phyloP scores from a whole-genome alignment of 2,888 invertebrate species.

The Smittia aterrima region DNA sequence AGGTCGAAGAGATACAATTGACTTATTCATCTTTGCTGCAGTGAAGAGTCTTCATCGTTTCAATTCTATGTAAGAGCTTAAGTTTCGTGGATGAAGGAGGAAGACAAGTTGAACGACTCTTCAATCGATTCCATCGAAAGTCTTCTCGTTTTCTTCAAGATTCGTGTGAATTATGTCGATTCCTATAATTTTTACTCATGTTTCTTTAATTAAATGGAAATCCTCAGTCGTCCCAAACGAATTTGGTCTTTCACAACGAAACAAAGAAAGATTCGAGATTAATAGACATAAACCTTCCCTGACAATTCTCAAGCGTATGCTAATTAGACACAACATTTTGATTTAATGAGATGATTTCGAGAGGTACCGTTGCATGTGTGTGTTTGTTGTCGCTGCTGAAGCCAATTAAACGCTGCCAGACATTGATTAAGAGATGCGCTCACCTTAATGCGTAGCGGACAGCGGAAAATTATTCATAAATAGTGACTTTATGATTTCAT shows the following conservation, averaged over 20 bases:
- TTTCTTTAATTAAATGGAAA: conserved; percentile 3
- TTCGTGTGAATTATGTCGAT: not conserved
- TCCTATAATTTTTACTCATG: not conserved
- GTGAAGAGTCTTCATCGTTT: no score
- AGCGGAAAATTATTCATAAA: conserved; percentile 1
- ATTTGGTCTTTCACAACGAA: no score
- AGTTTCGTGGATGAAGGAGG: no score
- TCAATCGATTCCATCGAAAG: no score
- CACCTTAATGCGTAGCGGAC: not conserved
- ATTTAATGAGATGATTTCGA: conserved; percentile 36
- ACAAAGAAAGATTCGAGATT: no score
- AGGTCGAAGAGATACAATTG: no score
- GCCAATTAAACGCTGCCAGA: conserved; percentile 27
- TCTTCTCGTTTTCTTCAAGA: not conserved
- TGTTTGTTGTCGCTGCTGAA: conserved; percentile 1
- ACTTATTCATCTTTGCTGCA: no score
- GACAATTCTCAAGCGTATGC: conserved; percentile 7
- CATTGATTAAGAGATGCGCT: conserved; percentile 29
- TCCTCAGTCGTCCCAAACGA: not conserved
- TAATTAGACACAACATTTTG: conserved; percentile 31
- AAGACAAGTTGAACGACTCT: no score
- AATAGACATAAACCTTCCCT: no score
- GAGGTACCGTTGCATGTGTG: not conserved
- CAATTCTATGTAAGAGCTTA: no score
- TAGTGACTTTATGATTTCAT: conserved; percentile 19